A percentile compares a stretch with the other conserved stretches of the same genome.
These are phyloP conservation scores for Calameuta filiformis DNA, from an alignment of 2,888 invertebrate species.

Conservation along the genomic window DNA sequence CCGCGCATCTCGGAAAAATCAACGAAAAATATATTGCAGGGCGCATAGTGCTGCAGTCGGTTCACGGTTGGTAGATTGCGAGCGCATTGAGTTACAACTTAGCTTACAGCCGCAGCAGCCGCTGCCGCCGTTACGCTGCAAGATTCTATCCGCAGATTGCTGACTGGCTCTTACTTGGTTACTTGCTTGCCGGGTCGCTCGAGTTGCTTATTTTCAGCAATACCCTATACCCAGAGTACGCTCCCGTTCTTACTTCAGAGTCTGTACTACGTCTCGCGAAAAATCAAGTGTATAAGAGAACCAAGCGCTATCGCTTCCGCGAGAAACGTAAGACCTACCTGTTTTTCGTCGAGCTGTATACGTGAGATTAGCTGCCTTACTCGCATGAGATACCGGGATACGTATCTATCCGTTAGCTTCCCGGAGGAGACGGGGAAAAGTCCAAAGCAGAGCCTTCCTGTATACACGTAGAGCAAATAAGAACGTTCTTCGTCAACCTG, in stretches of 20 bases:
- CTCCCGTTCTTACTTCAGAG: background rate
- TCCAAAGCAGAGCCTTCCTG: background rate
- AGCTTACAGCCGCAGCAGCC: slow-evolving; percentile 28
- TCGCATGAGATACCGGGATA: background rate
- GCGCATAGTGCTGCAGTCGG: slow-evolving; percentile 36
- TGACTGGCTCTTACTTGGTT: slow-evolving; percentile 15
- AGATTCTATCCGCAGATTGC: slow-evolving; percentile 42
- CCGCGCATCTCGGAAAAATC: background rate
- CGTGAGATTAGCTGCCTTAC: background rate
- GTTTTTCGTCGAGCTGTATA: background rate
- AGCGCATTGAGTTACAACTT: slow-evolving; percentile 46
- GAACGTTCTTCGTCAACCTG: background rate
- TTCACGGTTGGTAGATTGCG: slow-evolving; percentile 42
- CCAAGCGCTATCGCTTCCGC: background rate
- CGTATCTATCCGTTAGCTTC: background rate
- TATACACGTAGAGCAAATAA: background rate
- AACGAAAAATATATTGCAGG: slow-evolving; percentile 34
- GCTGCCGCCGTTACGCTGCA: slow-evolving; percentile 38
- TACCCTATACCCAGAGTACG: background rate
- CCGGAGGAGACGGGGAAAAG: background rate
- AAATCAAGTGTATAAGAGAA: background rate
- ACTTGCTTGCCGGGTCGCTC: background rate
- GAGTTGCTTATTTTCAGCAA: background rate
- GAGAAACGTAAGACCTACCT: background rate
- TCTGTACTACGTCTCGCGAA: background rate